Percentiles rank a stretch among this genome's conserved stretches.
phyloP scores from a whole-genome alignment of 2,797 vertebrate species.

The Menidia menidia region DNA sequence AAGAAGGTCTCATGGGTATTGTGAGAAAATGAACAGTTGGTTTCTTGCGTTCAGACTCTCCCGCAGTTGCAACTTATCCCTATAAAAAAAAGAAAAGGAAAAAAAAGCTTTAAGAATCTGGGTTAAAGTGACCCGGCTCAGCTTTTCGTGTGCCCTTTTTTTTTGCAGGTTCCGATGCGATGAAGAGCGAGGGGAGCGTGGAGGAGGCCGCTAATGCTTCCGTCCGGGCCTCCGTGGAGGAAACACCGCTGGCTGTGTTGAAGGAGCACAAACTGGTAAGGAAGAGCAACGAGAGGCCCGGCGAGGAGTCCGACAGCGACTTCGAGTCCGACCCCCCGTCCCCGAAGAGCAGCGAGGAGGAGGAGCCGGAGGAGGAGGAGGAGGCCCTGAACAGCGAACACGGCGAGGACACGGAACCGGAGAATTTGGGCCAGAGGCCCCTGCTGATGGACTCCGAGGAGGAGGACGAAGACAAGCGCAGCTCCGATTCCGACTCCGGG shows the following conservation, averaged over 20 bases:
- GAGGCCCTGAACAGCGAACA: conserved; percentile 90
- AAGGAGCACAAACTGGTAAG: conserved; percentile 79
- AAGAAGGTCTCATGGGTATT: conserved; percentile 29
- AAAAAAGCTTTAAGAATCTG: neutral
- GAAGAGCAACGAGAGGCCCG: conserved; percentile 71
- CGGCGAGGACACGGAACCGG: conserved; percentile 90
- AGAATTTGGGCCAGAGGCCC: conserved; percentile 90
- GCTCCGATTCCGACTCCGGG: conserved; percentile 89
- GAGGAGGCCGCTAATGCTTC: conserved; percentile 44
- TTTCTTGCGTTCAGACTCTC: neutral
- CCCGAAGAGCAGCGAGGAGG: conserved; percentile 95
- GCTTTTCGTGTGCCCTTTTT: conserved; percentile 21
- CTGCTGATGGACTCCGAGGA: conserved; percentile 95
- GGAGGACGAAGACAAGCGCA: conserved; percentile 87
- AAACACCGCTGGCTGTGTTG: conserved; percentile 1
- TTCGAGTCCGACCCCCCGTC: conserved; percentile 97
- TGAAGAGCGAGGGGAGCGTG: conserved; percentile 68
- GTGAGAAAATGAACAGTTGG: conserved; percentile 5
- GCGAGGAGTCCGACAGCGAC: conserved; percentile 93
- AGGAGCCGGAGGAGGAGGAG: conserved; percentile 92
- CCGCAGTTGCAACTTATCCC: neutral
- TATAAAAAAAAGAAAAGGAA: conserved; percentile 5
- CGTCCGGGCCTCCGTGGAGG: rapidly evolving
- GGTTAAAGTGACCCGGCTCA: neutral
- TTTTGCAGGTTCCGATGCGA: conserved; percentile 74